phyloP scores from a whole-genome alignment of 2,797 vertebrate species.

The Falco columbarius region DNA sequence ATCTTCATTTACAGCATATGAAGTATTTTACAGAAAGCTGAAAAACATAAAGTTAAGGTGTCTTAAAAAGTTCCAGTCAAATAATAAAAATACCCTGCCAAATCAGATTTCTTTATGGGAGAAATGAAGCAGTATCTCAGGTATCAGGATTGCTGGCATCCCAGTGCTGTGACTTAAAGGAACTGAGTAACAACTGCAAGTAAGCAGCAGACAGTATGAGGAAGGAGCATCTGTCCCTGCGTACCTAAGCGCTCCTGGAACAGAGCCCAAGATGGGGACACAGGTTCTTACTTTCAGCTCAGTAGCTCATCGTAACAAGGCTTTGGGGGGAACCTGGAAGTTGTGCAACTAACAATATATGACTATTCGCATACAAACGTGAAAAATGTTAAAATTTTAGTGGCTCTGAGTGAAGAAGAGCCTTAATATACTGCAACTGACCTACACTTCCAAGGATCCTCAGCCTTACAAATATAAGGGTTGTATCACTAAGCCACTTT shows the following conservation, averaged over 20 bases:
- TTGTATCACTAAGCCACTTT: neutral
- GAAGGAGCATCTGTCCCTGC: neutral
- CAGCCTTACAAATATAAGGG: neutral
- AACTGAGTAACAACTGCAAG: neutral
- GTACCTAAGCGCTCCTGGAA: neutral
- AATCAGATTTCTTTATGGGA: neutral
- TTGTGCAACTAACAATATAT: neutral
- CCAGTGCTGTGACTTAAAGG: neutral
- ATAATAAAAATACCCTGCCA: neutral
- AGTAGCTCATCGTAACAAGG: neutral
- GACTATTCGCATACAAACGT: neutral
- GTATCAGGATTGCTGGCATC: neutral
- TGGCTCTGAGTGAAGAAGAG: neutral
- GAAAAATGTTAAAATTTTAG: neutral
- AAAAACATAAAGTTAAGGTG: neutral
- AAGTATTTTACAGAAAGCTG: conserved; percentile 55
- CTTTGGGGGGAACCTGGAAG: neutral
- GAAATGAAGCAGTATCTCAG: neutral
- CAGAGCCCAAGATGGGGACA: neutral
- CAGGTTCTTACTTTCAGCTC: neutral
- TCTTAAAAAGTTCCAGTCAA: conserved; percentile 23
- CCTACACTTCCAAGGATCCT: neutral
- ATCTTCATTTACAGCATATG: conserved; percentile 44
- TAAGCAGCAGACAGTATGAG: neutral
- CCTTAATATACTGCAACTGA: neutral